phyloP scores from a whole-genome alignment of 2,797 vertebrate species.

The Mus caroli region DNA sequence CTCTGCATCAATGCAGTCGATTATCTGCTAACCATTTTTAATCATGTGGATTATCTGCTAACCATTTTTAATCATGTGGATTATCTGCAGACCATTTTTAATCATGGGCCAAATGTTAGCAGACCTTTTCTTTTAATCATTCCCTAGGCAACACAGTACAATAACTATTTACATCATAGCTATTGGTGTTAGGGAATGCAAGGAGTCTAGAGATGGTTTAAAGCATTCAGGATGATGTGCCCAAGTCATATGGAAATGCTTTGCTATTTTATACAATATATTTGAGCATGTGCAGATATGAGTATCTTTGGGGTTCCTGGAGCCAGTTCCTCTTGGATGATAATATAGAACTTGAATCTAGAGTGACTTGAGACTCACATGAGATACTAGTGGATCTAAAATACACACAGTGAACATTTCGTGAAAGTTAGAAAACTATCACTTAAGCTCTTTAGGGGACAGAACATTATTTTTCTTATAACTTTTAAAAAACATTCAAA shows the following conservation, averaged over 20 bases:
- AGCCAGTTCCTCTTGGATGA: not conserved
- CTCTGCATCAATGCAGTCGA: not conserved
- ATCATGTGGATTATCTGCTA: not conserved
- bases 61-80: not conserved
- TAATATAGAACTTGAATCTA: conserved; percentile 8
- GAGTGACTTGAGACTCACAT: not conserved
- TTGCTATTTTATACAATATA: not conserved
- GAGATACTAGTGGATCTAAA: not conserved
- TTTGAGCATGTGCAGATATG: not conserved
- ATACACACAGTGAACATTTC: not conserved
- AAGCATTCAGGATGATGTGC: not conserved
- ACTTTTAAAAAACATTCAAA: not conserved
- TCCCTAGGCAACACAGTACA: not conserved
- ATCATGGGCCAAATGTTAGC: not conserved
- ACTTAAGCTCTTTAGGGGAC: not conserved
- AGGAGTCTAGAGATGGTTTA: not conserved
- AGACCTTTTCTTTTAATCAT: not conserved
- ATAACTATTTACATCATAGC: not conserved
- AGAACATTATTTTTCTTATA: not conserved
- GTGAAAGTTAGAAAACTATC: not conserved
- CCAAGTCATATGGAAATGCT: not conserved
- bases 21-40: not conserved
- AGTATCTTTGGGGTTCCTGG: not conserved
- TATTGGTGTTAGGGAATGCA: not conserved
- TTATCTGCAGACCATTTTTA: not conserved